These are phyloP conservation scores for Drosophila barbarae DNA, from an alignment of 2,888 invertebrate genomes.

Conservation along the genomic window DNA sequence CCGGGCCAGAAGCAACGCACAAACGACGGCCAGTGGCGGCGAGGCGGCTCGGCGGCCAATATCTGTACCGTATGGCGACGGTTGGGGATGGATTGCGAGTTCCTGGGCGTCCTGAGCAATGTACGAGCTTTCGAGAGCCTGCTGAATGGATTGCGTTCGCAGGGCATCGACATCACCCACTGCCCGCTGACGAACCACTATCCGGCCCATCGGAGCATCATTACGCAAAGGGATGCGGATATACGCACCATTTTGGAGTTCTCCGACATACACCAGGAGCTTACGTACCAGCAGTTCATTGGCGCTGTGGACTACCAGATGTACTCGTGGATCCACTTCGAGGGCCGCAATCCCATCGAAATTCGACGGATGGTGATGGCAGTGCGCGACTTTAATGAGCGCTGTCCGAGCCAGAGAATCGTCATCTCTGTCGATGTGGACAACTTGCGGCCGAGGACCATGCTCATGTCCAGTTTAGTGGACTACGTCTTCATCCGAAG, in stretches of 20 bases:
- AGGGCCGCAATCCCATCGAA: constrained; percentile 81
- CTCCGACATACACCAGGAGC: constrained; percentile 81
- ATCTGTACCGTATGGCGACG: constrained; percentile 83
- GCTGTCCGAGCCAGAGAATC: constrained; percentile 64
- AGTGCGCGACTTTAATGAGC: constrained; percentile 80
- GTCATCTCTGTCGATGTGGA: constrained; percentile 83
- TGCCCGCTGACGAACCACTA: constrained; percentile 80
- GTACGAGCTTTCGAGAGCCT: constrained; percentile 81
- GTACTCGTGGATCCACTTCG: constrained; percentile 86
- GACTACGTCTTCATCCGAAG: constrained; percentile 84
- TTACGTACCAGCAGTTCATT: constrained; percentile 78
- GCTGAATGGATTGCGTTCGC: constrained; percentile 81
- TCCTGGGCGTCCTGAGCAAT: constrained; percentile 82
- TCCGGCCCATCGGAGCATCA: constrained; percentile 82
- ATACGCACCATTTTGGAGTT: constrained; percentile 83
- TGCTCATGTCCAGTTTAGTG: constrained; percentile 80
- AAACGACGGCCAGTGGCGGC: constrained; percentile 82
- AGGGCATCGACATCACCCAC: constrained; percentile 81
- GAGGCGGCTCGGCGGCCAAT: constrained; percentile 87
- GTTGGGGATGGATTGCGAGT: constrained; percentile 82
- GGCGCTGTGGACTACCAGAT: constrained; percentile 80
- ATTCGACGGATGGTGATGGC: constrained; percentile 83
- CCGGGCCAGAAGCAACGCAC: constrained; percentile 82
- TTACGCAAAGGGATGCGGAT: constrained; percentile 81
- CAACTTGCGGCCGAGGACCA: constrained; percentile 80